Base-by-base conservation (phyloP, 2,888 invertebrate genomes). In the Synanthedon vespiformis region DNA sequence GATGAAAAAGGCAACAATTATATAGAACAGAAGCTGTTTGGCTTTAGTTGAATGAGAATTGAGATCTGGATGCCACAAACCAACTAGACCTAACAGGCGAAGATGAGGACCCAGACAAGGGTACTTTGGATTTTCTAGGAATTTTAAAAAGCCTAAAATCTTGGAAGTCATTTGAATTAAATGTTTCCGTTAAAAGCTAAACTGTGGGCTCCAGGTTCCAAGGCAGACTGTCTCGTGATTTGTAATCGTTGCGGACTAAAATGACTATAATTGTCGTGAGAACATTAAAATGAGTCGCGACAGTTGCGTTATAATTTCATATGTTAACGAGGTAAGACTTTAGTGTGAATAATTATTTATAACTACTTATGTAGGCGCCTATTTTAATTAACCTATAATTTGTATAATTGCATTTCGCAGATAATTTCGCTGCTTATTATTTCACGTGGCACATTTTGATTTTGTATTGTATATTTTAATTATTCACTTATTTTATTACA, bases 61-160 rank as follows among this genome's bases (percentile, higher is more conserved):
- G 16, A 57, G 51, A n/a, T 69, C 56, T 0, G 75, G 69, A 51
- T 72, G 70, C 77, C 75, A 79, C 6, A 78, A 54, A 1, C 81
- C 80, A 8, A 61, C 60, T 1, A 68, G 57, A 2, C 57, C 59
- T 5, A 80, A 54, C 1, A 76, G 52, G 14, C 67, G 61, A 1
- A 81, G 61, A 56, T 77, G 70, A 2, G 75, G 76, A 1, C 77
- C 78, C 1, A 78, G 56, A 3, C 77, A 75, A 2, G 80, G 80
- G 48, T 79, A 60, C 5, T 56, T 58, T 3, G 70, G 58, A 50
- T 79, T 65, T 58, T 78, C 74, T 2, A 77, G 58, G 52, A 61
- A 60, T 1, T 59, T 60, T 0, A 70, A 49, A 14, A 70, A 18
- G 13, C 56, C 61, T 6, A 50, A 51, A 22, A 56, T 11, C 2